phyloP scores from a whole-genome alignment of 2,888 invertebrate genomes.

The Aleiodes testaceus region DNA sequence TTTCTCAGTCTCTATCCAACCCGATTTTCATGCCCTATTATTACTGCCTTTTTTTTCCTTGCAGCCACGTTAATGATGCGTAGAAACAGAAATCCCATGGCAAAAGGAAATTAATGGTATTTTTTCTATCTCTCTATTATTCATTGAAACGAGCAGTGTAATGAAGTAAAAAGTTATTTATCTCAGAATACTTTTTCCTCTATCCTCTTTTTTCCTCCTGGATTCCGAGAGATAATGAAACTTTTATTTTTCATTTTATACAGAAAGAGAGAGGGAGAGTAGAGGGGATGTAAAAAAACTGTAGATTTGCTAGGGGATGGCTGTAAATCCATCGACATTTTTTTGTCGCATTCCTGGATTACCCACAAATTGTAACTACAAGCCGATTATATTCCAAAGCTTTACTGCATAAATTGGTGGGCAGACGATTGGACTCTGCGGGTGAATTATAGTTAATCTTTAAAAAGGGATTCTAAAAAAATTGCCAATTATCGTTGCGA shows the following conservation, averaged over 20 bases:
- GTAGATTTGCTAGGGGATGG: conserved; percentile 3
- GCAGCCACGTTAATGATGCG: conserved; percentile 19
- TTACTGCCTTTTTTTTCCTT: conserved; percentile 1
- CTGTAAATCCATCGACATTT: background rate
- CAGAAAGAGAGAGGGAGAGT: no score
- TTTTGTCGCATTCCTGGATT: conserved; percentile 40
- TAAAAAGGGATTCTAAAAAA: conserved; percentile 62
- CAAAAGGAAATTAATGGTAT: conserved; percentile 13
- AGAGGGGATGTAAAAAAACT: background rate
- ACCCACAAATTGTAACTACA: conserved; percentile 47
- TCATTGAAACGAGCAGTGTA: conserved; percentile 1
- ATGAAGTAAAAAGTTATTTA: conserved; percentile 8
- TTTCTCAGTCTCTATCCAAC: conserved; percentile 5
- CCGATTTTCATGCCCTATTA: conserved; percentile 20
- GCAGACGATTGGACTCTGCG: conserved; percentile 38
- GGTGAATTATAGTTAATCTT: conserved; percentile 21
- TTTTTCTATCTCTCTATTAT: conserved; percentile 6
- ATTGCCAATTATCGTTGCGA: conserved; percentile 65
- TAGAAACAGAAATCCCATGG: conserved; percentile 11
- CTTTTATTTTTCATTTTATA: conserved; percentile 4
- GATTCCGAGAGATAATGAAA: conserved; percentile 5
- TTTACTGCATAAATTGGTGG: conserved; percentile 24
- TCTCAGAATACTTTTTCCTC: conserved; percentile 9
- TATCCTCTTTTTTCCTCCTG: background rate
- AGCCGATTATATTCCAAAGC: conserved; percentile 49